phyloP scores from a whole-genome alignment of 1,140 invertebrate species.

The Gryllus bimaculatus region DNA sequence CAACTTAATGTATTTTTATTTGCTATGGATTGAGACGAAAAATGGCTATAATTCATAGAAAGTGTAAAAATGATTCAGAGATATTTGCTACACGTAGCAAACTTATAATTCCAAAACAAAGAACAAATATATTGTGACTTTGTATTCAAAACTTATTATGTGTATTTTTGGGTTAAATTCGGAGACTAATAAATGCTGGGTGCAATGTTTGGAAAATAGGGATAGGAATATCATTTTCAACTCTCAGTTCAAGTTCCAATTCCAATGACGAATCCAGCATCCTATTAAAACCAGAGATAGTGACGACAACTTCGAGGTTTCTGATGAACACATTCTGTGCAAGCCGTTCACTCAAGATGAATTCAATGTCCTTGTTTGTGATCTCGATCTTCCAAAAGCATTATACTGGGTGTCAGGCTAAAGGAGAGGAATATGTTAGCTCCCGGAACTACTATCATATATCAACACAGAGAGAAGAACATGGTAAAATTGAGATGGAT shows the following conservation, averaged over 20 bases:
- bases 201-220: not conserved
- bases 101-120: no score
- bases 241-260: not conserved
- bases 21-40: no score
- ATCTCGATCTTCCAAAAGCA: conserved; percentile 21
- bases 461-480: conserved; percentile 18
- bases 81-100: no score
- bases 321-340: not conserved
- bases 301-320: not conserved
- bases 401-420: conserved; percentile 18
- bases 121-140: no score
- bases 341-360: not conserved
- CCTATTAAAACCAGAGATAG: not conserved
- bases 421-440: conserved; percentile 19
- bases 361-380: not conserved
- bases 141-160: no score
- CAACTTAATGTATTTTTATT: no score
- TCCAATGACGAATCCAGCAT: not conserved
- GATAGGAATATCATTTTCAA: not conserved
- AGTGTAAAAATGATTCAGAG: no score
- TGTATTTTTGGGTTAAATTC: no score
- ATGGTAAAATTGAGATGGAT: not conserved
- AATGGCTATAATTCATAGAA: no score
- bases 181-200: no score
- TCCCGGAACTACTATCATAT: no score